Percentiles rank a stretch among this genome's conserved stretches.
phyloP scores from a whole-genome alignment of 2,113 vertebrate genomes.

The Pardalotus punctatus region DNA sequence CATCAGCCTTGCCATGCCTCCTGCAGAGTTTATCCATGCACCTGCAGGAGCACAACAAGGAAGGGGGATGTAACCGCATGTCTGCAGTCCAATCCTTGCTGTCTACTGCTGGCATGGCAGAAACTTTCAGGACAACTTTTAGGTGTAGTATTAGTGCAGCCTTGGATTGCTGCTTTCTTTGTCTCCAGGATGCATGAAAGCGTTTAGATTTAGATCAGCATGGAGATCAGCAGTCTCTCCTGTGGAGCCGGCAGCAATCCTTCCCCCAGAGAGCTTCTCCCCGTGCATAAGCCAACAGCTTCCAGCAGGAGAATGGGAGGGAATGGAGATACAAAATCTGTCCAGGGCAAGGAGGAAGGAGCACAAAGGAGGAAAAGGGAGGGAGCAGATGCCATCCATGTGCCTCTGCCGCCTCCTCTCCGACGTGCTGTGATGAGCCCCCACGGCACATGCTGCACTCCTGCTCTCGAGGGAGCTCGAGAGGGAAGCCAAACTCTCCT shows the following conservation, averaged over 20 bases:
- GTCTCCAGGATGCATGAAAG: background rate
- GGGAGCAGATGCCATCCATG: conserved; percentile 17
- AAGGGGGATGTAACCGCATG: background rate
- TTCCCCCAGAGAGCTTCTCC: background rate
- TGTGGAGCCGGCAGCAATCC: background rate
- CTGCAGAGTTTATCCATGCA: background rate
- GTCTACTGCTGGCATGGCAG: background rate
- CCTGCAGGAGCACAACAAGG: background rate
- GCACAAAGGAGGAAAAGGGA: background rate
- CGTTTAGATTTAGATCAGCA: background rate
- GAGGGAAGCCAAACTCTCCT: background rate
- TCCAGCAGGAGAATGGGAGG: background rate
- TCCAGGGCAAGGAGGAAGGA: background rate
- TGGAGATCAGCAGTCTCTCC: background rate
- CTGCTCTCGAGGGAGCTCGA: background rate
- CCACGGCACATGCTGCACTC: background rate
- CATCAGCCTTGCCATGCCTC: background rate
- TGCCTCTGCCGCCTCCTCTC: background rate
- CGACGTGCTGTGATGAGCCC: background rate
- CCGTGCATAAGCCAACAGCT: background rate
- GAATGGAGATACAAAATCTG: background rate
- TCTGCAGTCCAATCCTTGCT: background rate
- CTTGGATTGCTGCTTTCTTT: background rate
- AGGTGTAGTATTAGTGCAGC: background rate
- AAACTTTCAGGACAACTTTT: background rate